Evolutionary conservation across 2,113 vertebrate genomes (phyloP), one percentile per base, ranked within the genome.

Genomic region (Fulmarus glacialis): DNA sequence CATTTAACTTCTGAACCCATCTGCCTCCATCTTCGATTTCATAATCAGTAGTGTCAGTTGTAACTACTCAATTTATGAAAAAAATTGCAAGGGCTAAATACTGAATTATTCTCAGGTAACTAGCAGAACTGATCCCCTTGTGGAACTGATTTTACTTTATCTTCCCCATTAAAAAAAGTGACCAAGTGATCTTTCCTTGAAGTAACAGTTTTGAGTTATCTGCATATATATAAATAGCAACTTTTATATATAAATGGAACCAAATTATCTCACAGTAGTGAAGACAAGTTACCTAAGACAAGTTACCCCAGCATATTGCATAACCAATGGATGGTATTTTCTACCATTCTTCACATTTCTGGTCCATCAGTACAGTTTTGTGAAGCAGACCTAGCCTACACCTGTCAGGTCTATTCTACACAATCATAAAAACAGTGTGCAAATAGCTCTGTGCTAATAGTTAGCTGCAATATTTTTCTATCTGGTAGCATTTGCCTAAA

Each of bases 241-340:
- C 11, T 87, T 86, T 67, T 70, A 43, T 1, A 81, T 4, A 66
- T 20, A 71, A 53, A 71, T 6, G 8, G 53, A 92, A 67, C 32
- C 2, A 0, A 40, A 60, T 21, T 0, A 1, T 34, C 17, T 63
- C 42, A 36, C 2, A 45, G 5, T 5, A 75, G 10, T 13, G 4
- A 88, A 19, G 47, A 75, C 27, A 63, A 86, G 18, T 58, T 80
- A 86, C 32, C 11, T 9, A 58, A 45, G 3, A 64, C 19, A 59
- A 72, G 16, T 38, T 77, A 77, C 15, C 13, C 32, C 36, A 84
- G 59, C 21, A 74, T 11, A 60, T 0, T 63, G 34, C 48, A 72
- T 14, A 68, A 23, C 5, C 22, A 27, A 0, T 6, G 22, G 15
- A 34, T 24, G 11, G 36, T 8, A n/a, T 62, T 87, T 90, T 50